phyloP scores from a whole-genome alignment of 2,113 vertebrate genomes.

The Leucopsar rothschildi region DNA sequence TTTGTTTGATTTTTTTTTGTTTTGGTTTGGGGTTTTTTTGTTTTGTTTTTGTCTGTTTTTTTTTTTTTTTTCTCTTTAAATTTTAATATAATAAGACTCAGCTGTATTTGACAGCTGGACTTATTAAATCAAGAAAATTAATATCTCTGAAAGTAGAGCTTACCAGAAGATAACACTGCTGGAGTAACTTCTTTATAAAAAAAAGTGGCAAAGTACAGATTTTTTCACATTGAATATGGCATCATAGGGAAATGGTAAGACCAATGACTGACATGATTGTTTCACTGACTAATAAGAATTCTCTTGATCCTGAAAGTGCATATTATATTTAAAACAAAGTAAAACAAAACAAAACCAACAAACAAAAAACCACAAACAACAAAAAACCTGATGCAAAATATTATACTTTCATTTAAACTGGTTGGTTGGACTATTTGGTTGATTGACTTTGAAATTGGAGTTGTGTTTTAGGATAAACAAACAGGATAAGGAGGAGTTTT shows the following conservation, averaged over 20 bases:
- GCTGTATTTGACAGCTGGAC: neutral
- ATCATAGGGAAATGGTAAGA: neutral
- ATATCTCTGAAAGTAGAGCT: neutral
- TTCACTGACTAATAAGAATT: neutral
- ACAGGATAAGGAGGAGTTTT: neutral
- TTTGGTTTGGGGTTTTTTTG: no score
- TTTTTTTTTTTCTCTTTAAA: neutral
- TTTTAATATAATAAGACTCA: neutral
- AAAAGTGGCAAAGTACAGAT: neutral
- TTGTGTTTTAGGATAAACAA: neutral
- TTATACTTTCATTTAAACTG: accelerated
- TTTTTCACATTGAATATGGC: accelerated
- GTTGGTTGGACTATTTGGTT: accelerated
- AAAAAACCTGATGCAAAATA: neutral
- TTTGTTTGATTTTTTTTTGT: no score
- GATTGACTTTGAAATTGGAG: accelerated
- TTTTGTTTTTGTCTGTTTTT: no score
- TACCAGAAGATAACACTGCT: neutral
- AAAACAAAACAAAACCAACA: neutral
- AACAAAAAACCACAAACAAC: neutral
- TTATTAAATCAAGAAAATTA: neutral
- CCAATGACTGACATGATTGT: neutral
- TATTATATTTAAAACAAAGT: neutral
- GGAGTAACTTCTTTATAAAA: neutral
- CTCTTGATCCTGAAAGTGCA: neutral